Base-by-base conservation (phyloP, 1,140 invertebrate genomes). In the Aporrectodea caliginosa region DNA sequence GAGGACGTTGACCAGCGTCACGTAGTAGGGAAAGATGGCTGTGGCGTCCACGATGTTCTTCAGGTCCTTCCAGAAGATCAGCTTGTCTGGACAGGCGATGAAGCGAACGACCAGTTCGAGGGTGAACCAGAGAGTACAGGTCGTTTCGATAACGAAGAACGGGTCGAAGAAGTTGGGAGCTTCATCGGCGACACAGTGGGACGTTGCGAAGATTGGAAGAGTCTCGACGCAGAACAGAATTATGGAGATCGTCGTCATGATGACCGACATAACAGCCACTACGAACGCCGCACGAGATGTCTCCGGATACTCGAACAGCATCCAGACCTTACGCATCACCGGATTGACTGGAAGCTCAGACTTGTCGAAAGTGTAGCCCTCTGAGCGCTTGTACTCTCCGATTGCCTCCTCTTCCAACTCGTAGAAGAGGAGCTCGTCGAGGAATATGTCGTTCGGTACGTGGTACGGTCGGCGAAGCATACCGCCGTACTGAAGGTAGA, bases 401-500 rank as follows among this genome's bases (percentile, higher is more conserved):
- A 88, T 82, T 16, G 85, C 84, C 6, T 87, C 84, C 71, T 83
- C 82, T 81, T 88, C 87, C 71, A 88, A 84, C 81, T 88, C 85
- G 81, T 86, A 89, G 80, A 88, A 88, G 32, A 87, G 85, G 29
- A 88, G 77, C 81, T 89, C 88, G 6, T 82, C 80, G 12, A 88
- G 82, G 79, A 88, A 88, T 14, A 88, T 85, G 75, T 88, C 88
- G 75, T 88, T 85, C 16, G 87, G 85, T 0, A 88, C 87, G 0
- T 84, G 83, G 0, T 85, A 85, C 1, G 88, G 88, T 68, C 86
- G 73, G 34, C 84, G 79, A 6, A 88, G 75, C 35, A 83, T 82
- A 14, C 87, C 88, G 12, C 87, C 86, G 81, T 88, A 87, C 80
- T 87, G 84, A 90, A 99, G 99, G 90, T 98, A 99, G 89, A 99